A percentile compares a stretch with the other conserved stretches of the same genome.
phyloP scores from a whole-genome alignment of 2,797 vertebrate species.

The Spinibarbus caldwelli region DNA sequence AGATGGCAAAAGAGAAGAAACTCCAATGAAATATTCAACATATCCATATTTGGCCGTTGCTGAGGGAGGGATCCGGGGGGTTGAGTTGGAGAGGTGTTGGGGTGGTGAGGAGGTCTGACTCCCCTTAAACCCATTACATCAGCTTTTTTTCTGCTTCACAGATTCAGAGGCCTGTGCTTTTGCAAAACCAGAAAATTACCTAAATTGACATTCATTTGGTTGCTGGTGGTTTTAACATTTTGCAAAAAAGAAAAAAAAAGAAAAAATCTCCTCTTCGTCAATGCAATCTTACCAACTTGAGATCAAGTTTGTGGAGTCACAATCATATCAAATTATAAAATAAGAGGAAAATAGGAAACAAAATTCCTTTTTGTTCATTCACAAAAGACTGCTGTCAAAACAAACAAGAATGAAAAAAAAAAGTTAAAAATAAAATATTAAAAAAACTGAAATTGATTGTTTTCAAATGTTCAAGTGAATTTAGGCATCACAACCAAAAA shows the following conservation, averaged over 20 bases:
- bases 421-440: not conserved
- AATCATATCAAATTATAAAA: not conserved
- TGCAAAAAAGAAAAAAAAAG: conserved; percentile 69
- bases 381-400: not conserved
- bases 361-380: not conserved
- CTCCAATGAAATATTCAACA: conserved; percentile 45
- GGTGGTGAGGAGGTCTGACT: conserved; percentile 65
- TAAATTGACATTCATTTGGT: conserved; percentile 76
- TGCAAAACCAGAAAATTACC: conserved; percentile 80
- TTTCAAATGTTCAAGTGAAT: not conserved
- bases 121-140: conserved; percentile 82
- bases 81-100: conserved; percentile 34
- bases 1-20: not conserved
- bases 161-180: conserved; percentile 72
- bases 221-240: conserved; percentile 69
- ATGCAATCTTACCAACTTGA: not conserved
- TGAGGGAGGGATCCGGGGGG: conserved; percentile 52
- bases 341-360: not conserved
- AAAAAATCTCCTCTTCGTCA: conserved; percentile 48
- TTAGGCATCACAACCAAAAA: not conserved
- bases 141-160: conserved; percentile 75
- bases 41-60: conserved; percentile 60
- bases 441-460: not conserved
- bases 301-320: not conserved
- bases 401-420: not conserved